Evolutionary conservation across 2,888 invertebrate species (phyloP).

Genomic region (Encarsia formosa): DNA sequence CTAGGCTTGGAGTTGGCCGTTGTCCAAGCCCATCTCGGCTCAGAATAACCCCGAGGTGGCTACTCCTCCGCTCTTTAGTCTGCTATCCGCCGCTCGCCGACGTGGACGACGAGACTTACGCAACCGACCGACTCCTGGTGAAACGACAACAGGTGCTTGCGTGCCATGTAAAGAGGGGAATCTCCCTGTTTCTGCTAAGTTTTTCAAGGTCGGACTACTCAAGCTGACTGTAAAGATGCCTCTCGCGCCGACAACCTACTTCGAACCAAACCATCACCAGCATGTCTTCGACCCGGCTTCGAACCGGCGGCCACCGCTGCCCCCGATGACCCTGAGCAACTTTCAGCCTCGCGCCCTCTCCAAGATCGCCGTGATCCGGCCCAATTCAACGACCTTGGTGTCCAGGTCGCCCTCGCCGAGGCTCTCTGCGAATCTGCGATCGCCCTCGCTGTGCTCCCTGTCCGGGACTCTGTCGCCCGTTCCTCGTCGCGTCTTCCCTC

Average conservation of each 20-base stretch:
- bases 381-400: conserved; percentile 26
- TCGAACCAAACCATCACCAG: conserved; percentile 20
- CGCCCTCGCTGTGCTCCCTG: conserved; percentile 41
- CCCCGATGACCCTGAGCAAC: conserved; percentile 17
- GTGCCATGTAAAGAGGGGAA: no score
- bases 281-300: conserved; percentile 12
- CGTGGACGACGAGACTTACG: not conserved
- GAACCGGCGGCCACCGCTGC: conserved; percentile 19
- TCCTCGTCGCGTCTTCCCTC: conserved; percentile 30
- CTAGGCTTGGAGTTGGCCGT: no score
- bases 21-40: conserved; percentile 37
- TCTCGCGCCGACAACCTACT: conserved; percentile 36
- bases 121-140: no score
- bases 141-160: no score
- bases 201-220: no score
- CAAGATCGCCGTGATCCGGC: conserved; percentile 22
- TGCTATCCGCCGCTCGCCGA: not conserved
- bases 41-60: conserved; percentile 51
- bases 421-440: conserved; percentile 35
- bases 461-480: conserved; percentile 9
- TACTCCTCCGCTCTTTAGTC: conserved; percentile 34
- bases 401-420: conserved; percentile 28
- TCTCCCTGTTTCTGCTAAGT: no score
- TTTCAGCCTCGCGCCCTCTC: conserved; percentile 9
- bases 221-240: conserved; percentile 40